Base-by-base conservation (phyloP, 2,888 invertebrate species). In the Toxonevra muliebris region DNA sequence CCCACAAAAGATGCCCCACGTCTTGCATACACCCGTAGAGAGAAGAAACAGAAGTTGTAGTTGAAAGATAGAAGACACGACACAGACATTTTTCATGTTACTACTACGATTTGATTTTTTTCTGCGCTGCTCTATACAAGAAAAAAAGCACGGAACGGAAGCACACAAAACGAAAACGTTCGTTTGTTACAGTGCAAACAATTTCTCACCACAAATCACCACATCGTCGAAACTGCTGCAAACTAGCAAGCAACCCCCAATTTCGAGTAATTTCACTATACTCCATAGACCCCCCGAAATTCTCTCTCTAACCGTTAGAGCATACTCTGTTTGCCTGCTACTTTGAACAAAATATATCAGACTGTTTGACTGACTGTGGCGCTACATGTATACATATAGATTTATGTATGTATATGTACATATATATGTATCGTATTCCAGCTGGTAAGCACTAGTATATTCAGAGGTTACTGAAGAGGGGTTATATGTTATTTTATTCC, bases 71-170 rank as follows among this genome's bases (percentile, higher is more conserved):
- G 15, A 79, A 63, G 79, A 78, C 79, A 79, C 78, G 75, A 78
- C 76, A 73, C 75, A 75, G 73, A 79, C 79, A 78, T 78, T 78
- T 78, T 78, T 79, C 78, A 78, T 78, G 79, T 77, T 77, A 79
- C 78, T 78, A 77, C 77, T 76, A 40, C 62, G 43, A 52, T 40
- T 61, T 55, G 13, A 15, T 48, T 15, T 13, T 15, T n/a, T 15
- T 48, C 11, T n/a, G 48, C 5, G 48, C 48, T 12, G 5, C 48
- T 10, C 10, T 15, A 53, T 17, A 12, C 4, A 4, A 12, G 53
- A 17, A 53, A 53, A 53, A 53, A n/a, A n/a, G n/a, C n/a, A 53
- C n/a, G 19, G 4, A n/a, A 17, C 5, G 17, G 19, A 15, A 53
- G 11, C 15, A 12, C 19, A 53, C 11, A 53, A 15, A 53, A 53